Percentiles rank a stretch among this genome's conserved stretches.
These are phyloP conservation scores for Penaeus japonicus DNA, from an alignment of 1,140 invertebrate species.

Conservation along the genomic window DNA sequence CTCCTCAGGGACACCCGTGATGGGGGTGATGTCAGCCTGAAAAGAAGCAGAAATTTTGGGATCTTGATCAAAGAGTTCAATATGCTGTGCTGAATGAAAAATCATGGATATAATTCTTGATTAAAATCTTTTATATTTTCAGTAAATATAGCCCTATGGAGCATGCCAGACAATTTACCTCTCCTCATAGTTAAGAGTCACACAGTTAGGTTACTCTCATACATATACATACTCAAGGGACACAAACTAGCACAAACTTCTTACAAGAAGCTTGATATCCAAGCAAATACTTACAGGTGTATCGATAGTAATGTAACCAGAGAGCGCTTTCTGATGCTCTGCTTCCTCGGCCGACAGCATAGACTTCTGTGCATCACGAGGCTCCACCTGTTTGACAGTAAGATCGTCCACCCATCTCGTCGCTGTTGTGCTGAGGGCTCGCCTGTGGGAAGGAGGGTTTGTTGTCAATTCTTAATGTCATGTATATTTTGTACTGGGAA, in stretches of 20 bases:
- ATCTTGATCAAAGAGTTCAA: neutral
- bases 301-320: slow-evolving; percentile 45
- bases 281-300: slow-evolving; percentile 14
- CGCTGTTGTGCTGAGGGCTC: slow-evolving; percentile 16
- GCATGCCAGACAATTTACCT: too few relatives aligned
- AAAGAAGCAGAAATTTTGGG: neutral
- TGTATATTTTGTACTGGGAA: too few relatives aligned
- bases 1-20: slow-evolving; percentile 86
- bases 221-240: too few relatives aligned
- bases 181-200: too few relatives aligned
- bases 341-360: slow-evolving; percentile 8
- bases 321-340: slow-evolving; percentile 25
- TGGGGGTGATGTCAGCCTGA: slow-evolving; percentile 58
- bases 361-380: neutral
- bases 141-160: too few relatives aligned
- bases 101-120: too few relatives aligned
- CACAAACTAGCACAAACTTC: too few relatives aligned
- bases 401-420: slow-evolving; percentile 30
- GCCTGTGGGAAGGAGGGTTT: neutral
- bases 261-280: too few relatives aligned
- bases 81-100: too few relatives aligned
- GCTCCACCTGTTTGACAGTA: slow-evolving; percentile 28
- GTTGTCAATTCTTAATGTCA: too few relatives aligned
- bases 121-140: too few relatives aligned
- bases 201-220: too few relatives aligned